Percentiles rank a stretch among this genome's conserved stretches.
phyloP scores from a whole-genome alignment of 2,113 vertebrate genomes.

The Zosterops hypoxanthus region DNA sequence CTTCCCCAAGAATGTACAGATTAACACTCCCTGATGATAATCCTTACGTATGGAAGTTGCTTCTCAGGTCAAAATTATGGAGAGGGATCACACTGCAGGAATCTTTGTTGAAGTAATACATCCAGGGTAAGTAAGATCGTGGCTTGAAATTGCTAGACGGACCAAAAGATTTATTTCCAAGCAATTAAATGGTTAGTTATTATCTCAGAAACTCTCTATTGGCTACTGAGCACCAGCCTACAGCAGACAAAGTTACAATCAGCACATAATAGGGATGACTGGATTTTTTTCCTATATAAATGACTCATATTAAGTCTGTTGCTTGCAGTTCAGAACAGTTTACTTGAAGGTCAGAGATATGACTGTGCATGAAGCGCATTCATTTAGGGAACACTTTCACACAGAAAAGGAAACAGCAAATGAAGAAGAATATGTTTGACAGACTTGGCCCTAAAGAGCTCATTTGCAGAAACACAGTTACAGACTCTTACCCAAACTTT shows the following conservation, averaged over 20 bases:
- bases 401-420: neutral
- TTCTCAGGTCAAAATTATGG: neutral
- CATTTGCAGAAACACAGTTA: neutral
- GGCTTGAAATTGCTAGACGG: neutral
- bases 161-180: constrained; percentile 23
- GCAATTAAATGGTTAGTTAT: constrained; percentile 16
- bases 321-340: constrained; percentile 44
- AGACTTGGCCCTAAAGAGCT: neutral
- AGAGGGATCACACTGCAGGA: neutral
- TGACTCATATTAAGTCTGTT: constrained; percentile 29
- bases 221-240: neutral
- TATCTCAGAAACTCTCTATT: constrained; percentile 10
- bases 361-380: constrained; percentile 7
- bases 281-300: constrained; percentile 48
- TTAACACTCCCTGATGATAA: neutral
- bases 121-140: neutral
- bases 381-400: neutral
- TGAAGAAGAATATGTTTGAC: neutral
- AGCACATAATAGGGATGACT: neutral
- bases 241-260: neutral
- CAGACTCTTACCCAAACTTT: neutral
- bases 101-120: neutral
- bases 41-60: neutral
- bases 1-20: neutral
- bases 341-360: constrained; percentile 46